Conservation (phyloP, 2,113 vertebrate species). For the Ammodytes marinus region DNA sequence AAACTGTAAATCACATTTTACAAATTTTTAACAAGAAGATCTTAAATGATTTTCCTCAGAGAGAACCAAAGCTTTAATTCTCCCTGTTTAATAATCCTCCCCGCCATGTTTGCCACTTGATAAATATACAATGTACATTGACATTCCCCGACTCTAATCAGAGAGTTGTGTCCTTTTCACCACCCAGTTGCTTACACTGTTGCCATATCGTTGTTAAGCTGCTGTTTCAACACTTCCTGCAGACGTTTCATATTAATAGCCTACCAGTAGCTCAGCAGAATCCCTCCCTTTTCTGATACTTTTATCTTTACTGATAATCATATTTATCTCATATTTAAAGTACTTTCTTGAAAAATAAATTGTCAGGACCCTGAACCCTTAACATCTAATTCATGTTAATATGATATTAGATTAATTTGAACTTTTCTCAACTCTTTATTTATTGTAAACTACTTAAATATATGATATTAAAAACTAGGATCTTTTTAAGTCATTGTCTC, state of each 20-base stretch:
- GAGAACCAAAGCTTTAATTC: not conserved
- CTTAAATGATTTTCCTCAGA: not conserved
- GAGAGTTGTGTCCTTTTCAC: no score
- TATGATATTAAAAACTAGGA: not conserved
- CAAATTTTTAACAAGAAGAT: not conserved
- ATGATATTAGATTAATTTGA: no score
- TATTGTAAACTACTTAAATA: not conserved
- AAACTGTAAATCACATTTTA: conserved; percentile 17
- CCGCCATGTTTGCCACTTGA: no score
- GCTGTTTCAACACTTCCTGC: no score
- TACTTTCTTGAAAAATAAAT: not conserved
- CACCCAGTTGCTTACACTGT: no score
- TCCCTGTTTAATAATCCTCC: not conserved
- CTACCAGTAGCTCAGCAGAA: no score
- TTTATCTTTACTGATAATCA: no score
- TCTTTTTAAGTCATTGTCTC: not conserved
- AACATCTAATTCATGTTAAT: not conserved
- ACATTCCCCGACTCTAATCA: no score
- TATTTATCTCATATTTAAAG: not conserved
- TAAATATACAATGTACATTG: no score
- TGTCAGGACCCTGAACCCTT: not conserved
- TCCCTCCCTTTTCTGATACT: no score
- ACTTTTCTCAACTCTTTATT: not conserved
- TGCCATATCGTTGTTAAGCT: no score
- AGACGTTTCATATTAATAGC: no score